Evolutionary conservation across 2,113 vertebrate species (phyloP).

Genomic region (Hippocampus abdominalis): DNA sequence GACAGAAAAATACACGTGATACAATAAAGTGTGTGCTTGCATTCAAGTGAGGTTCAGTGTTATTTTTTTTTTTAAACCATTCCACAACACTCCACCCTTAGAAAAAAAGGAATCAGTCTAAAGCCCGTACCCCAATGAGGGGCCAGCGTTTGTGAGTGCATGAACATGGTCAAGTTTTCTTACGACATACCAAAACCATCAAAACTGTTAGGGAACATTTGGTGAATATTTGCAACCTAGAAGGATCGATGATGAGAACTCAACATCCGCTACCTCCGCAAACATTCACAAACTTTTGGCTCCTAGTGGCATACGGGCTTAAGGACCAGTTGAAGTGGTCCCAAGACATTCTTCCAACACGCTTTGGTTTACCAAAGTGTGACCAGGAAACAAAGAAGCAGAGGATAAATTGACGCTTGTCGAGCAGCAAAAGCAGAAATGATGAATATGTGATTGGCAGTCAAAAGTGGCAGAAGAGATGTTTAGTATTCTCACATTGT

Average conservation of each 20-base stretch:
- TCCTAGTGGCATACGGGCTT: too few species aligned
- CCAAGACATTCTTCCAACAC: conserved; percentile 43
- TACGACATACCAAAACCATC: too few species aligned
- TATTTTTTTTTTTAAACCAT: conserved; percentile 7
- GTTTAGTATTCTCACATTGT: conserved; percentile 83
- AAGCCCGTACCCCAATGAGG: not conserved
- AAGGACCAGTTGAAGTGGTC: conserved; percentile 8
- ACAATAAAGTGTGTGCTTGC: conserved; percentile 9
- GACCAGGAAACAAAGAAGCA: conserved; percentile 39
- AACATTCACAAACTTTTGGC: too few species aligned
- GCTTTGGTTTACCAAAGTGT: conserved; percentile 61
- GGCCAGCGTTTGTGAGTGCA: too few species aligned
- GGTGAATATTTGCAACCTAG: too few species aligned
- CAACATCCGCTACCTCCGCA: too few species aligned
- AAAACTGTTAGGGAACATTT: too few species aligned
- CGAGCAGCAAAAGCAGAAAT: conserved; percentile 20
- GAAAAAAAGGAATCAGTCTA: conserved; percentile 6
- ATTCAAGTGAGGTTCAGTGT: conserved; percentile 8
- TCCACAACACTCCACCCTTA: conserved; percentile 23
- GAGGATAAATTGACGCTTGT: conserved; percentile 38
- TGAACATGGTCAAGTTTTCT: too few species aligned
- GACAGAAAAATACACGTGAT: conserved; percentile 26
- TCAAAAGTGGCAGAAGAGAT: not conserved
- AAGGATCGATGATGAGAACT: too few species aligned
- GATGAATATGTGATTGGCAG: conserved; percentile 22